Evolutionary conservation across 1,140 invertebrate species (phyloP).

Genomic region (Holcopasites calliopsidis): DNA sequence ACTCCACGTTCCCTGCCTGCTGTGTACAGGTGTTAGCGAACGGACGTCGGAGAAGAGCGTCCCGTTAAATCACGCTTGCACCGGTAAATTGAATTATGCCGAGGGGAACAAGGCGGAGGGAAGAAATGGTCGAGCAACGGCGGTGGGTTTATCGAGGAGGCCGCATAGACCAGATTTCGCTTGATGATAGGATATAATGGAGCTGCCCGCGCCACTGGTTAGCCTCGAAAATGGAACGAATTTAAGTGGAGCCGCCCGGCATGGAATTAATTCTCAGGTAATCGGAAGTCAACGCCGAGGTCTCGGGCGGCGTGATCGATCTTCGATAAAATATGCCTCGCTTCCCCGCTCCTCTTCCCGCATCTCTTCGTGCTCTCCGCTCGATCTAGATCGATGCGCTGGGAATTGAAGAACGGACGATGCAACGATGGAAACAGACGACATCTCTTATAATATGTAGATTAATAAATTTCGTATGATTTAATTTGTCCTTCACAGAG

Average conservation of each 20-base stretch:
- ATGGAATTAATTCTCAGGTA: constrained; percentile 41
- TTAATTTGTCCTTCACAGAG: no score
- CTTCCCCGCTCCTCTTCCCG: neutral
- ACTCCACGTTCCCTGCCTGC: neutral
- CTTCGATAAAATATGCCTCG: constrained; percentile 18
- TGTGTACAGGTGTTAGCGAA: neutral
- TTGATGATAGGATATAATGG: constrained; percentile 63
- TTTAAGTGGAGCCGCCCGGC: constrained; percentile 41
- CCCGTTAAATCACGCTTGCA: constrained; percentile 52
- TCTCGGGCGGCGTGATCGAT: constrained; percentile 23
- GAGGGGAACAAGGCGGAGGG: neutral
- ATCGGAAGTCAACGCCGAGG: constrained; percentile 37
- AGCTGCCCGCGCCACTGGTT: constrained; percentile 39
- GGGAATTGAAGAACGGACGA: neutral
- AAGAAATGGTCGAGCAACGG: constrained; percentile 21
- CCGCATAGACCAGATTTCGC: constrained; percentile 36
- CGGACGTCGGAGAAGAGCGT: constrained; percentile 42
- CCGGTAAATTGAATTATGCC: constrained; percentile 58
- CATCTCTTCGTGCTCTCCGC: neutral
- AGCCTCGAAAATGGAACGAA: constrained; percentile 41
- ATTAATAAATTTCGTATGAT: no score
- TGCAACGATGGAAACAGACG: neutral
- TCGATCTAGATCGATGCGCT: neutral
- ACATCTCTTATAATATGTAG: no score
- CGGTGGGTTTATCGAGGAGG: constrained; percentile 39